Percentiles rank a stretch among this genome's conserved stretches.
phyloP scores from a whole-genome alignment of 2,113 vertebrate species.

The Motacilla alba region DNA sequence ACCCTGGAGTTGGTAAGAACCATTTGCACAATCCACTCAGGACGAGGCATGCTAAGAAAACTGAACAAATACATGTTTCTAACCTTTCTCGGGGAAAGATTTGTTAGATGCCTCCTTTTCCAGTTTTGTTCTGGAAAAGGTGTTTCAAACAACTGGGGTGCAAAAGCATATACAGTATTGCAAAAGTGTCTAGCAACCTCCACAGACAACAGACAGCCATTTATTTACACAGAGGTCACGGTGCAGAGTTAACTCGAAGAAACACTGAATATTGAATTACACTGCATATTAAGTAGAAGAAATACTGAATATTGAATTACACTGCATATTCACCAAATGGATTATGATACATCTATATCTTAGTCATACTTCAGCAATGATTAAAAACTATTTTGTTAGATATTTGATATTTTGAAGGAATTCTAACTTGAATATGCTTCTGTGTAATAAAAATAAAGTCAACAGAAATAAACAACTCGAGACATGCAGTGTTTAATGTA shows the following conservation, averaged over 20 bases:
- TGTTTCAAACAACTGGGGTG: background rate
- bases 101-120: background rate
- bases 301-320: background rate
- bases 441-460: background rate
- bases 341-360: background rate
- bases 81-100: background rate
- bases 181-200: background rate
- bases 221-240: background rate
- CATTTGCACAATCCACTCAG: background rate
- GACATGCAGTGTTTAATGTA: background rate
- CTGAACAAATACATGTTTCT: slow-evolving; percentile 3
- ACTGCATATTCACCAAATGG: background rate
- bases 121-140: background rate
- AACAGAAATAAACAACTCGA: background rate
- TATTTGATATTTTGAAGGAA: background rate
- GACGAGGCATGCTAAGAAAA: slow-evolving; percentile 28
- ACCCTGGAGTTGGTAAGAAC: background rate
- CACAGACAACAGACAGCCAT: background rate
- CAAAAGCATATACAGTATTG: background rate
- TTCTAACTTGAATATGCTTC: background rate
- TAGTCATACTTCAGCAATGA: background rate
- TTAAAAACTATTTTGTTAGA: background rate
- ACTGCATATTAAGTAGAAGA: background rate
- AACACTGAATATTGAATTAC: background rate
- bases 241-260: background rate